These are phyloP conservation scores for Brachyhypopomus occidentalis DNA, from an alignment of 2,113 vertebrate species.

Conservation along the genomic window DNA sequence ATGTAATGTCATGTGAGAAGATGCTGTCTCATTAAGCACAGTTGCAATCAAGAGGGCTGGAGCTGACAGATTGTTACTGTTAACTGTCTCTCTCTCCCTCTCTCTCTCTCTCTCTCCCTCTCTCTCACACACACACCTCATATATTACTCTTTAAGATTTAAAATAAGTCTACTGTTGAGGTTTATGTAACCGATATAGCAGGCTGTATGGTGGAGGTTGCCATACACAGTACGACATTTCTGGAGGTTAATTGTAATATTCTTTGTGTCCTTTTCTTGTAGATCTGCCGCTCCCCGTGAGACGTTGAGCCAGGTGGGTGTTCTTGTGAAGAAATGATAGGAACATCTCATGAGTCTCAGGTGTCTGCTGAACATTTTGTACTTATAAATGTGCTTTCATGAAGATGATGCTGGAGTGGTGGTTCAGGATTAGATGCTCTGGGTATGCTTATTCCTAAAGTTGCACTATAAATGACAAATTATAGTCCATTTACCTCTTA, in stretches of 20 bases:
- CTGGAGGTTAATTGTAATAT: conserved; percentile 11
- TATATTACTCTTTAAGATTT: background rate
- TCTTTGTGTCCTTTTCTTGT: conserved; percentile 31
- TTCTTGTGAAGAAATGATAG: conserved; percentile 24
- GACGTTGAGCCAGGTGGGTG: conserved; percentile 11
- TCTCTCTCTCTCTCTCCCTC: background rate
- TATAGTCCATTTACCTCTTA: too few species aligned
- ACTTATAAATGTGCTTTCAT: too few species aligned
- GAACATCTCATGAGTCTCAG: background rate
- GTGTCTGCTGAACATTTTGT: background rate
- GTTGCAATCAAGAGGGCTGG: conserved; percentile 37
- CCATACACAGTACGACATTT: conserved; percentile 28
- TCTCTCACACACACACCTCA: background rate
- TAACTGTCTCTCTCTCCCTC: background rate
- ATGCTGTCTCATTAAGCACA: conserved; percentile 50
- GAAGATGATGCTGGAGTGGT: background rate
- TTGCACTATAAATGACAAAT: too few species aligned
- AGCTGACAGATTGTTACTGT: conserved; percentile 20
- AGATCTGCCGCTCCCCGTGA: conserved; percentile 22
- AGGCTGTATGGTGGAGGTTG: background rate
- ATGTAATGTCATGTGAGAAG: conserved; percentile 60
- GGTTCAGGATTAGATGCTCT: background rate
- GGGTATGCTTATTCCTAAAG: too few species aligned
- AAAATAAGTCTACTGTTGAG: background rate
- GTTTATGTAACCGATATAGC: background rate